Base-by-base conservation (phyloP, 2,888 invertebrate species). In the Blera fallax region DNA sequence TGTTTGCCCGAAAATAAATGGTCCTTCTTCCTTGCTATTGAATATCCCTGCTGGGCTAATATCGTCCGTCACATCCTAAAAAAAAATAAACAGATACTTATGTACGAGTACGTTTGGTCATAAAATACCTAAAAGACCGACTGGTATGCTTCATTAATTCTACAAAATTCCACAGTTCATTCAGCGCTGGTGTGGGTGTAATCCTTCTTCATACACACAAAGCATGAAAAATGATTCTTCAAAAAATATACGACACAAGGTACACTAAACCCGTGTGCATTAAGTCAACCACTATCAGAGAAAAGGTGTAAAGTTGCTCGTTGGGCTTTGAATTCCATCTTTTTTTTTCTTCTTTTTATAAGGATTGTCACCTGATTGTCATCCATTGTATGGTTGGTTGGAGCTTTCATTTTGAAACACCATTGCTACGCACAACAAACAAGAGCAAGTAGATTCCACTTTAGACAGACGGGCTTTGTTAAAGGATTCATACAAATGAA, bases 311-410 rank as follows among this genome's bases (percentile, higher is more conserved):
- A 79, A 74, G 69, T 83, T 78, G 83, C 69, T 70, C 54, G 62
- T 50, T 72, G 64, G 64, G 54, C 64, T 74, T 74, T 65, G 62
- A 73, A 24, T 64, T 54, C 45, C 8, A 29, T 29, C 37, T 8
- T 48, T 65, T 56, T 5, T 48, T 67, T 29, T 40, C 65, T 8
- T 56, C 40, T 40, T 50, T 50, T 58, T 29, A 50, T 60, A 85
- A 81, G 81, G 81, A 85, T 85, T 85, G 85, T 85, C 85, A 85
- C 85, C 85, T 85, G 85, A 85, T 85, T 85, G 85, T 85, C 64
- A 72, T 1, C 76, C 76, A 85, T 85, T 85, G 85, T 85, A 70
- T 69, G 34, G 18, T 74, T 43, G 32, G 64, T 14, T 70, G 65
- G 54, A 65, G 82, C 78, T 73, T 65, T 64, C 24, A 64, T 21